phyloP scores from a whole-genome alignment of 2,113 vertebrate species.

The Brachyistius frenatus region DNA sequence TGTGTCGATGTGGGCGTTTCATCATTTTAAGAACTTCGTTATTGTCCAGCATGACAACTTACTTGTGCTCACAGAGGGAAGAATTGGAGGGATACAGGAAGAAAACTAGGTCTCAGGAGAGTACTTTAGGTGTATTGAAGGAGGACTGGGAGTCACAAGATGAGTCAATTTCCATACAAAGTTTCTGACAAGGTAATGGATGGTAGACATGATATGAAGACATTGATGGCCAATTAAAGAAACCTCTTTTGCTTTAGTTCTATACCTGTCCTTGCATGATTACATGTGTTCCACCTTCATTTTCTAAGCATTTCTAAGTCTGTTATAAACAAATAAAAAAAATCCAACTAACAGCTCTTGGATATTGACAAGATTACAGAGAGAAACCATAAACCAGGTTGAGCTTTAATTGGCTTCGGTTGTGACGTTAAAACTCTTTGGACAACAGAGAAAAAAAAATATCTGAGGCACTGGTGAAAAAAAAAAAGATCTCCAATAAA shows the following conservation, averaged over 20 bases:
- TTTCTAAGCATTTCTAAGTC: constrained; percentile 2
- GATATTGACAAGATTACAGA: constrained; percentile 23
- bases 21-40: constrained; percentile 46
- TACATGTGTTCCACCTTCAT: neutral
- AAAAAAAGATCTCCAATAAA: constrained; percentile 61
- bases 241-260: neutral
- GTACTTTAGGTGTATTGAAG: constrained; percentile 54
- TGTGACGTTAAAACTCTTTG: constrained; percentile 9
- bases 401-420: constrained; percentile 31
- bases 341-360: constrained; percentile 26
- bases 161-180: constrained; percentile 62
- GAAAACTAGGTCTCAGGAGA: constrained; percentile 64
- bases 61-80: constrained; percentile 55
- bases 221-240: neutral
- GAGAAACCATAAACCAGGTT: constrained; percentile 15
- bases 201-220: constrained; percentile 23
- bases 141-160: constrained; percentile 32
- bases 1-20: constrained; percentile 38
- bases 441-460: constrained; percentile 17
- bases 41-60: constrained; percentile 52
- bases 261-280: neutral
- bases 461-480: constrained; percentile 23
- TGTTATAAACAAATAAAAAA: constrained; percentile 13
- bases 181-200: constrained; percentile 63
- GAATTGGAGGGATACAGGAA: constrained; percentile 46